Percentiles rank a stretch among this genome's conserved stretches.
These are phyloP conservation scores for Sparidentex hasta DNA, from an alignment of 2,797 vertebrate species.

Conservation along the genomic window DNA sequence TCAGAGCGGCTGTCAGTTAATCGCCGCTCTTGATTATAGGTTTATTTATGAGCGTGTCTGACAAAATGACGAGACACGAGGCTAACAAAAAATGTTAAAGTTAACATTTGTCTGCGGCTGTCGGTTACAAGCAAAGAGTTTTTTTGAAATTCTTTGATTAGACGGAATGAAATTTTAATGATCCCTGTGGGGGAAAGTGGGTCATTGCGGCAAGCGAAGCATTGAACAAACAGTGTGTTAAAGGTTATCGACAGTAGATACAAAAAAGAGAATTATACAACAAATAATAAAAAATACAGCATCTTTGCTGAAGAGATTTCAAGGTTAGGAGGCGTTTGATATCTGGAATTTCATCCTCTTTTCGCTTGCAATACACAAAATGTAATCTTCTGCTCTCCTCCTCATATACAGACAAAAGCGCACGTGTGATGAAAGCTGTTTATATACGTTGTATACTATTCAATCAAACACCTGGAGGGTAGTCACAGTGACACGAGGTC, in stretches of 20 bases:
- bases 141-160: constrained; percentile 66
- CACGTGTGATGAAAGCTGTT: constrained; percentile 1
- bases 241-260: constrained; percentile 62
- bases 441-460: constrained; percentile 47
- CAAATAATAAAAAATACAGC: constrained; percentile 28
- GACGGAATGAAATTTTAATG: constrained; percentile 73
- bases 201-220: constrained; percentile 55
- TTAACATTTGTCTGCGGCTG: constrained; percentile 34
- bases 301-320: constrained; percentile 16
- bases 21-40: constrained; percentile 38
- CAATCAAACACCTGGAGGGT: constrained; percentile 52
- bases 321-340: constrained; percentile 35
- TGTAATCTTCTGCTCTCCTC: too few relatives aligned
- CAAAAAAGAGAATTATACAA: constrained; percentile 25
- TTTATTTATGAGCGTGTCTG: constrained; percentile 60
- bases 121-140: constrained; percentile 51
- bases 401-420: too few relatives aligned
- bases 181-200: constrained; percentile 65
- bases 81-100: constrained; percentile 39
- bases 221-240: constrained; percentile 61
- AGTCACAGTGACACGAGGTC: constrained; percentile 55
- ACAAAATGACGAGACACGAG: constrained; percentile 52
- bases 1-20: constrained; percentile 40
- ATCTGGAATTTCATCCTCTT: neutral
- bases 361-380: too few relatives aligned